These are phyloP conservation scores for Platysteira castanea DNA, from an alignment of 2,113 vertebrate genomes.

Conservation along the genomic window DNA sequence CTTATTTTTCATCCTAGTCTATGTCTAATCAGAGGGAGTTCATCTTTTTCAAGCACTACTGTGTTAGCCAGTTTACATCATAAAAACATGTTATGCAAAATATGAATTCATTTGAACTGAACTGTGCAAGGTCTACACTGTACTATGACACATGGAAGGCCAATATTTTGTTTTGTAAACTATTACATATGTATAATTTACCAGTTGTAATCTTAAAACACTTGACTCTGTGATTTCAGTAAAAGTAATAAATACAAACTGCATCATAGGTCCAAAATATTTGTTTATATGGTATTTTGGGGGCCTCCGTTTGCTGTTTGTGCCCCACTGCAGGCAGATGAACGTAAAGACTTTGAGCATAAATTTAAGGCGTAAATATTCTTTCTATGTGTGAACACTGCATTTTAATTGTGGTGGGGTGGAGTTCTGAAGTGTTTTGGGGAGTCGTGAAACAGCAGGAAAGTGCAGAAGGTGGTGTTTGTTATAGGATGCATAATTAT, in stretches of 20 bases:
- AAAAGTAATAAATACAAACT: conserved; percentile 71
- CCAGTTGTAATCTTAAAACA: conserved; percentile 66
- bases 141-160: conserved; percentile 56
- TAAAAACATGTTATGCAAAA: conserved; percentile 17
- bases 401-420: neutral
- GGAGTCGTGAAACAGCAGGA: neutral
- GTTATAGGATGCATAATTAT: neutral
- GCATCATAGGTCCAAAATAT: conserved; percentile 50
- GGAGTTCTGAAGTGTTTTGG: neutral
- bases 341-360: neutral
- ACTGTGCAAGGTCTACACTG: conserved; percentile 56
- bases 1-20: neutral
- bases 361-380: neutral
- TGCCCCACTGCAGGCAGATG: neutral
- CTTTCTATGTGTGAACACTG: neutral
- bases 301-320: neutral
- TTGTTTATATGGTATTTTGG: conserved; percentile 21
- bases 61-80: conserved; percentile 43
- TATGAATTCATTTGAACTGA: conserved; percentile 30
- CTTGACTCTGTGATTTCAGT: conserved; percentile 65
- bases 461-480: neutral
- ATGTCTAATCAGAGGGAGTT: neutral
- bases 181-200: conserved; percentile 64
- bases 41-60: conserved; percentile 24
- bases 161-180: conserved; percentile 65